Evolutionary conservation across 37 sponge, comb jelly and placozoan species (phyloP).

Genomic region (Aphrocallistes beatrix): DNA sequence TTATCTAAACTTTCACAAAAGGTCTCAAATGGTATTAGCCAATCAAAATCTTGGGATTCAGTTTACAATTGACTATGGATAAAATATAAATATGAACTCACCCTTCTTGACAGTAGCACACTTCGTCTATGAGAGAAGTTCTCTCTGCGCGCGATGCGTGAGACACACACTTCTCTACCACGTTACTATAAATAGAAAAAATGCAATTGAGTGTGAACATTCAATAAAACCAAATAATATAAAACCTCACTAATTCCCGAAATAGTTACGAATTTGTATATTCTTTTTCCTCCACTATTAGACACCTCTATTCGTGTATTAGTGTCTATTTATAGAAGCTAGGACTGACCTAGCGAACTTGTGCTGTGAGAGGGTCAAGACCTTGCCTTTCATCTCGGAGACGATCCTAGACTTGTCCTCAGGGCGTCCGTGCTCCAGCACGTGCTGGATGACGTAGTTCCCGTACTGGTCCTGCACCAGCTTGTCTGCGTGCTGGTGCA

Average conservation of each 20-base stretch:
- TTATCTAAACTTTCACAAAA: too few relatives aligned
- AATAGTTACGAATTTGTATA: too few relatives aligned
- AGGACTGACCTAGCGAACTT: constrained; percentile 93
- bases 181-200: constrained; percentile 61
- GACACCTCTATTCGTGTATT: too few relatives aligned
- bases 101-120: constrained; percentile 65
- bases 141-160: constrained; percentile 57
- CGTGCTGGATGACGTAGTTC: constrained; percentile 86
- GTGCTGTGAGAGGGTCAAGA: constrained; percentile 70
- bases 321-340: too few relatives aligned
- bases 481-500: constrained; percentile 48
- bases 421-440: constrained; percentile 64
- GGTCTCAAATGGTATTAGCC: too few relatives aligned
- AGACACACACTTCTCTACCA: constrained; percentile 86
- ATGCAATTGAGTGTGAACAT: not conserved
- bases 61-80: too few relatives aligned
- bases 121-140: constrained; percentile 59
- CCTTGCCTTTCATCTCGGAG: constrained; percentile 37
- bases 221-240: not conserved
- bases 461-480: constrained; percentile 80
- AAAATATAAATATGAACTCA: too few relatives aligned
- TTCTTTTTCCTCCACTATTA: too few relatives aligned
- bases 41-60: too few relatives aligned
- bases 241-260: not conserved
- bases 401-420: constrained; percentile 66